Percentiles rank a stretch among this genome's conserved stretches.
Conservation (phyloP, 2,888 invertebrate genomes). For the Noctua janthe region DNA sequence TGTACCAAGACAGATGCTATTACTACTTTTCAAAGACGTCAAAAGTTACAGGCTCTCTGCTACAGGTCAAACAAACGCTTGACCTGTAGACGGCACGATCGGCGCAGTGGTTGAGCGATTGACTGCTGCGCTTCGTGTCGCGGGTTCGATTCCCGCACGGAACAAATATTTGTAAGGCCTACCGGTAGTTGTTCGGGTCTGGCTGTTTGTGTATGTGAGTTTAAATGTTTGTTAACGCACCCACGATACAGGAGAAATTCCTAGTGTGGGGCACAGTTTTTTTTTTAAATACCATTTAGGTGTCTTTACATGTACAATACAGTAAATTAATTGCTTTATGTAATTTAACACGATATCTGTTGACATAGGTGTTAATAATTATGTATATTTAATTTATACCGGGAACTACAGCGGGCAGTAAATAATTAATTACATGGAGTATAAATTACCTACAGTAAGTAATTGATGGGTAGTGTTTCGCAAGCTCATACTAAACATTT, state of each 20-base stretch:
- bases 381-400: slow-evolving; percentile 36
- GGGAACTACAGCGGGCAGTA: background rate
- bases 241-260: no score
- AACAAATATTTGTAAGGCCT: no score
- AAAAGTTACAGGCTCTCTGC: background rate
- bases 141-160: no score
- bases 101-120: no score
- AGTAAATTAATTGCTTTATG: slow-evolving; percentile 37
- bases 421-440: slow-evolving; percentile 14
- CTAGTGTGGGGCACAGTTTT: no score
- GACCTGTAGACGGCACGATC: no score
- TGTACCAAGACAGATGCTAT: background rate
- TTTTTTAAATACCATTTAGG: background rate
- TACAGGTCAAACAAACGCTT: background rate
- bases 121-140: no score
- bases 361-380: slow-evolving; percentile 19
- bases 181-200: no score
- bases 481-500: background rate
- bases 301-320: background rate
- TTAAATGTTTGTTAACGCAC: no score
- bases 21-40: background rate
- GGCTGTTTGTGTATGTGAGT: no score
- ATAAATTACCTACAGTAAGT: slow-evolving; percentile 2
- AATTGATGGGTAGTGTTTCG: background rate
- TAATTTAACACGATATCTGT: slow-evolving; percentile 37